A percentile compares a stretch with the other conserved stretches of the same genome.
phyloP scores from a whole-genome alignment of 2,797 vertebrate genomes.

The Pyrocephalus nanus region DNA sequence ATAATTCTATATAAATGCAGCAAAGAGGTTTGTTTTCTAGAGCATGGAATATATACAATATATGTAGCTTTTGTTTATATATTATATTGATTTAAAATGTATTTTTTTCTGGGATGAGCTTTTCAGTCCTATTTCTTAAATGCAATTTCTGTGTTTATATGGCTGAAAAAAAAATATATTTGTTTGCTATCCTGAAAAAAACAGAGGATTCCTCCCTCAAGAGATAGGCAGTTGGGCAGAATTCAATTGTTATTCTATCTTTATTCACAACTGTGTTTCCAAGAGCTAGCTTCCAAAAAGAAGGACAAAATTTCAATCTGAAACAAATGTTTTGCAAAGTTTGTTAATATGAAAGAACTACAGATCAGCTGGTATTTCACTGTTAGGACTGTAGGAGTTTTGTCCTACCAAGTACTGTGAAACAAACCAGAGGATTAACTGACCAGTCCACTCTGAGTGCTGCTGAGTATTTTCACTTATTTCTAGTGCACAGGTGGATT shows the following conservation, averaged over 20 bases:
- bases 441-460: background rate
- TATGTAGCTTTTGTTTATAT: background rate
- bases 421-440: background rate
- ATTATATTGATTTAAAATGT: background rate
- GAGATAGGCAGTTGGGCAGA: background rate
- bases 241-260: background rate
- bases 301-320: background rate
- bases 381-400: background rate
- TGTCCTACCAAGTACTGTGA: background rate
- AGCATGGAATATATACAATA: fast-evolving
- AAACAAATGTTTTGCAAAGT: background rate
- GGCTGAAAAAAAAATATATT: background rate
- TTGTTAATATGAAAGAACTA: background rate
- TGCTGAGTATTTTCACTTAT: background rate
- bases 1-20: background rate
- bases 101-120: background rate
- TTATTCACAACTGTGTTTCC: background rate
- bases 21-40: background rate
- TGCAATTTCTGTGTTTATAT: background rate
- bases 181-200: background rate
- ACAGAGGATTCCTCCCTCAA: background rate
- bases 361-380: background rate
- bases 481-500: background rate
- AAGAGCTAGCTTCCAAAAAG: background rate
- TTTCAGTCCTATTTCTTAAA: background rate